A percentile compares a stretch with the other conserved stretches of the same genome.
Conservation (phyloP, 1,140 invertebrate genomes). For the Pachypeltis micranthus region DNA sequence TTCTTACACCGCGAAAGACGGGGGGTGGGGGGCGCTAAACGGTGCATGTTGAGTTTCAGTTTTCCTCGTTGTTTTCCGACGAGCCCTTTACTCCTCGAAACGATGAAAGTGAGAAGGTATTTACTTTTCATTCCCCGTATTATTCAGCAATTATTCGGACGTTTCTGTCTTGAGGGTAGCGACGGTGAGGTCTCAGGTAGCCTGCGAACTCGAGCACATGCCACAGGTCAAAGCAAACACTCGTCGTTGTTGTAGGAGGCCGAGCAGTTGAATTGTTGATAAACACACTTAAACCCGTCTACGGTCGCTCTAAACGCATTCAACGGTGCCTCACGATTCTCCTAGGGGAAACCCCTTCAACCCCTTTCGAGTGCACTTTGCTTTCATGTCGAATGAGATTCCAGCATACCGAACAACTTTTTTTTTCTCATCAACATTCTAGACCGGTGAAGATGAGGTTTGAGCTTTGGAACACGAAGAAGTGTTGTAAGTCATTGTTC, state of each 20-base stretch:
- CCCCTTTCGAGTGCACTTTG: not conserved
- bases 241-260: not conserved
- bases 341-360: not conserved
- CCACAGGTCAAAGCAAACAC: not conserved
- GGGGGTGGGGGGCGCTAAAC: no score
- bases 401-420: not conserved
- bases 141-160: not conserved
- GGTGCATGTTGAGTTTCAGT: no score
- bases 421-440: no score
- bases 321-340: not conserved
- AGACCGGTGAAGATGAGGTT: no score
- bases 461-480: no score
- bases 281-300: not conserved
- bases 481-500: no score
- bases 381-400: not conserved
- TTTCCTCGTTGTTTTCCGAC: no score
- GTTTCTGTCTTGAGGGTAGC: not conserved
- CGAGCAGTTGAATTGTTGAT: not conserved
- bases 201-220: not conserved
- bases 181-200: not conserved
- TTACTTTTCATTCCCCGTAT: not conserved
- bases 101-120: no score
- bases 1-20: no score
- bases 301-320: not conserved
- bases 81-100: no score